These are phyloP conservation scores for Rhynchopsitta pachyrhyncha DNA, from an alignment of 2,113 vertebrate genomes.

Conservation along the genomic window DNA sequence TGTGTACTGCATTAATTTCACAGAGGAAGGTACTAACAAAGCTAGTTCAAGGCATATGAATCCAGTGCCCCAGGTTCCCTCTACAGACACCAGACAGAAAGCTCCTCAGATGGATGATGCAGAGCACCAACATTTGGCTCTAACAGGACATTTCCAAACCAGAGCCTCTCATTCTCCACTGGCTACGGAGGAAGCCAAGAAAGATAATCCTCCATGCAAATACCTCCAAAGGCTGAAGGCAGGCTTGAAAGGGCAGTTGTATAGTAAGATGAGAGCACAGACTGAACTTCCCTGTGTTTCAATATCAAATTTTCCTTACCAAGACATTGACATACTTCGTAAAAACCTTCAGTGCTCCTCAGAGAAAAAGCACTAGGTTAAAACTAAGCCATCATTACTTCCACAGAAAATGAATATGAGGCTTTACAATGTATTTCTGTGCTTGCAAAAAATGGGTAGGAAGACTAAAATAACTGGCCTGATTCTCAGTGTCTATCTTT, in stretches of 20 bases:
- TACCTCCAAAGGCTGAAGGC: background rate
- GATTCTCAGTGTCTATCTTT: conserved; percentile 59
- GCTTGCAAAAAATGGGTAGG: conserved; percentile 46
- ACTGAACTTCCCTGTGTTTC: background rate
- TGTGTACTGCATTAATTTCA: background rate
- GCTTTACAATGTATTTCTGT: conserved; percentile 1
- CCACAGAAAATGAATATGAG: background rate
- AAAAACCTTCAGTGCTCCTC: background rate
- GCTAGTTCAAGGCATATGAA: background rate
- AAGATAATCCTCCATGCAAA: background rate
- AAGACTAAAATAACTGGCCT: conserved; percentile 66
- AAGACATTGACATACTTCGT: conserved; percentile 52
- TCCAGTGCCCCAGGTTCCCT: background rate
- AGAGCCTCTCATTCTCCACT: background rate
- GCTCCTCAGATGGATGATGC: background rate
- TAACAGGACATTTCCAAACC: background rate
- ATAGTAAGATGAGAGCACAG: background rate
- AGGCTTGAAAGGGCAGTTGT: background rate
- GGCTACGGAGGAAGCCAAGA: background rate
- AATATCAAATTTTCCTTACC: conserved; percentile 25
- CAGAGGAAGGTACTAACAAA: background rate
- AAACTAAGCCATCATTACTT: conserved; percentile 38
- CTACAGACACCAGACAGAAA: background rate
- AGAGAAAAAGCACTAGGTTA: conserved; percentile 31
- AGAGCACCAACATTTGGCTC: background rate